Evolutionary conservation across 2,797 vertebrate species (phyloP).

Genomic region (Hybognathus amarus): DNA sequence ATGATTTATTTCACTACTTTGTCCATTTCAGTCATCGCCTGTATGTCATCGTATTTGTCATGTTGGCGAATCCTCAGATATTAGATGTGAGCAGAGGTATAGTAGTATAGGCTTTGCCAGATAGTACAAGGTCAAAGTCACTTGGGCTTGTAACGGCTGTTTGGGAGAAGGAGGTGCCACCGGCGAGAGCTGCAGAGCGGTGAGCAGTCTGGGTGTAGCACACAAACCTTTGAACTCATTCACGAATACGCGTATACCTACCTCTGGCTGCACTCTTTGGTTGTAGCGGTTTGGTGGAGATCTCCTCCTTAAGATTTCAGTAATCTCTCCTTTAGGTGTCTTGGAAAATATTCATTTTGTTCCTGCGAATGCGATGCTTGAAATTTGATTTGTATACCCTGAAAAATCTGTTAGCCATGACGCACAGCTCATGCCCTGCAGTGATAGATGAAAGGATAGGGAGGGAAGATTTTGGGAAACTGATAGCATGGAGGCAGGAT

Average conservation of each 20-base stretch:
- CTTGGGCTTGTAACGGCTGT: slow-evolving; percentile 12
- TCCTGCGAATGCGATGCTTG: neutral
- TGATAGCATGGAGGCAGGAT: neutral
- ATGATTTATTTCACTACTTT: slow-evolving; percentile 25
- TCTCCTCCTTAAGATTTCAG: neutral
- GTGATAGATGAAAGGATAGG: neutral
- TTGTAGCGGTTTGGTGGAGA: neutral
- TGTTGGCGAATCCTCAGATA: neutral
- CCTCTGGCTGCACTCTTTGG: neutral
- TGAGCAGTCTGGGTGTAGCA: slow-evolving; percentile 26
- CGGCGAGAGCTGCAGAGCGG: neutral
- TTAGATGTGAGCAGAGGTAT: neutral
- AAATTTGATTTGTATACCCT: slow-evolving; percentile 16
- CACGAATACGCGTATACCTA: neutral
- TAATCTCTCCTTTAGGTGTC: slow-evolving; percentile 7
- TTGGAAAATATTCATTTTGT: neutral
- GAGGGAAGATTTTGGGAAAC: neutral
- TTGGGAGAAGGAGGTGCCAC: slow-evolving; percentile 49
- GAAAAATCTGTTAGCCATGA: neutral
- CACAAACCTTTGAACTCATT: neutral
- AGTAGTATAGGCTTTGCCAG: slow-evolving; percentile 7
- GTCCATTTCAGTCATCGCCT: neutral
- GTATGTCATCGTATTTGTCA: slow-evolving; percentile 21
- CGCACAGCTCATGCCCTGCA: neutral
- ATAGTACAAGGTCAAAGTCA: slow-evolving; percentile 46